A percentile compares a stretch with the other conserved stretches of the same genome.
phyloP scores from a whole-genome alignment of 2,797 vertebrate species.

The Catharus ustulatus region DNA sequence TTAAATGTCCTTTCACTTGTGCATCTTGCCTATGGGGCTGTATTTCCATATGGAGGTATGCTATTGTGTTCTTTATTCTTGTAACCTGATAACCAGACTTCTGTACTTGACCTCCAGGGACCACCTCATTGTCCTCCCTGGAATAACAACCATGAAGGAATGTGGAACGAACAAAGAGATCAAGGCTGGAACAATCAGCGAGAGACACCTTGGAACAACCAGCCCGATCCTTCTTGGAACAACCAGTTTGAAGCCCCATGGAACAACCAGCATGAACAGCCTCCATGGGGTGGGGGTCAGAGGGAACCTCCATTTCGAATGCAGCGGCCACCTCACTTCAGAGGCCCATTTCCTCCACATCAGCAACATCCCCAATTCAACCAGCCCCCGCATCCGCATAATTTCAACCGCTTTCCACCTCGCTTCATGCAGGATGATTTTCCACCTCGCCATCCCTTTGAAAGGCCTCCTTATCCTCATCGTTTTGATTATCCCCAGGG shows the following conservation, averaged over 20 bases:
- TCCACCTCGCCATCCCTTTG: conserved; percentile 93
- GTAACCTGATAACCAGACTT: conserved; percentile 74
- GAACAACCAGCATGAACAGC: conserved; percentile 93
- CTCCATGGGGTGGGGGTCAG: conserved; percentile 91
- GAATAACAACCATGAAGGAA: conserved; percentile 93
- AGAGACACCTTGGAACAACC: conserved; percentile 89
- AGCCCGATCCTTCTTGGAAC: conserved; percentile 91
- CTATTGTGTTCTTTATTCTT: background rate
- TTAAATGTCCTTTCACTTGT: background rate
- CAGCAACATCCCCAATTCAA: conserved; percentile 96
- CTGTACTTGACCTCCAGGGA: conserved; percentile 85
- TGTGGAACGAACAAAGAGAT: conserved; percentile 95
- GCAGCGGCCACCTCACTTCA: conserved; percentile 95
- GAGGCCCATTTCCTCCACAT: conserved; percentile 94
- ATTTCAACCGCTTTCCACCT: conserved; percentile 94
- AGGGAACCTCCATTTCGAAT: conserved; percentile 95
- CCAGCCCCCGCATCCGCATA: conserved; percentile 94
- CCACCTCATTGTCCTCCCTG: conserved; percentile 95
- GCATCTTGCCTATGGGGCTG: accelerated
- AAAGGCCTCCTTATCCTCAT: conserved; percentile 92
- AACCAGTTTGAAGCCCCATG: conserved; percentile 92
- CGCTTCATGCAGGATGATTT: conserved; percentile 98
- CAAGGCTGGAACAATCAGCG: conserved; percentile 89
- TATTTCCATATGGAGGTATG: background rate
- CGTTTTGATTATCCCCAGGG: conserved; percentile 95